Conservation (phyloP, 2,113 vertebrate species). For the Tachysurus vachellii region DNA sequence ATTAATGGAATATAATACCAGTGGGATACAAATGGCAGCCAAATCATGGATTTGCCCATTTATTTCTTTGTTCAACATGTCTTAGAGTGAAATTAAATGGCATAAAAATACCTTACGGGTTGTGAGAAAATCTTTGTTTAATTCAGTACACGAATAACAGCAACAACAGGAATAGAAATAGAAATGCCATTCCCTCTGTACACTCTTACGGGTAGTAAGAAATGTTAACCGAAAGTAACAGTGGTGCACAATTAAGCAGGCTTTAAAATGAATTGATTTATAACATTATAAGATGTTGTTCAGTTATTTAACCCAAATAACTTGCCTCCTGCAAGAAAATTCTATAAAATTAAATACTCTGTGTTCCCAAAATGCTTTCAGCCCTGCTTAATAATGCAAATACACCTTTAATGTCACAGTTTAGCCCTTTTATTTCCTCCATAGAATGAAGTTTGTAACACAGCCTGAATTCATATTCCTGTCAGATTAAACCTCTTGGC, state of each 20-base stretch:
- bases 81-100: too few relatives aligned
- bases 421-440: background rate
- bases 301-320: background rate
- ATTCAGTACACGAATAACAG: background rate
- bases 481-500: background rate
- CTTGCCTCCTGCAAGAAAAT: background rate
- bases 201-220: background rate
- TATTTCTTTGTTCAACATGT: too few relatives aligned
- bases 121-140: too few relatives aligned
- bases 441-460: background rate
- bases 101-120: too few relatives aligned
- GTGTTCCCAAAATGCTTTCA: background rate
- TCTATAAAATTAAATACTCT: background rate
- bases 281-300: background rate
- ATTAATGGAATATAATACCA: too few relatives aligned
- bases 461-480: background rate
- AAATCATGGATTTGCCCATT: too few relatives aligned
- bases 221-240: background rate
- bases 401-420: background rate
- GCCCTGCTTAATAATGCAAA: background rate
- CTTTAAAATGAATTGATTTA: background rate
- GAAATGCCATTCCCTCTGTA: background rate
- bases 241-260: background rate
- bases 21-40: too few relatives aligned
- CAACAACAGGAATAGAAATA: background rate